phyloP scores from a whole-genome alignment of 1,140 invertebrate species.

The Hyposmocoma kahamanoa region DNA sequence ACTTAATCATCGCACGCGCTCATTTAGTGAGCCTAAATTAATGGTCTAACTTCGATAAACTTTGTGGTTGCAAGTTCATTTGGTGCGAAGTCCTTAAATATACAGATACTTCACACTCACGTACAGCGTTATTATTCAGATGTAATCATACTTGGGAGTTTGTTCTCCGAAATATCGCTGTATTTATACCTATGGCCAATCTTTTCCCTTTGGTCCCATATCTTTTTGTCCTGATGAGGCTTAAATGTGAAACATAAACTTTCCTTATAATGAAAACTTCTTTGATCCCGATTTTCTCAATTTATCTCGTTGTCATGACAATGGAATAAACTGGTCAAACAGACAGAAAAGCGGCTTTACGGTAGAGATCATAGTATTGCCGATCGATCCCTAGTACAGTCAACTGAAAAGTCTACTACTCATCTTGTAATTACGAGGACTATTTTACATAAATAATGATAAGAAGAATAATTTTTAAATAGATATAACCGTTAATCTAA shows the following conservation, averaged over 20 bases:
- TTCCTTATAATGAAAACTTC: constrained; percentile 12
- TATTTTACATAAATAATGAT: background rate
- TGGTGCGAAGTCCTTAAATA: background rate
- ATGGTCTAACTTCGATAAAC: constrained; percentile 10
- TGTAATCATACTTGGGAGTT: constrained; percentile 1
- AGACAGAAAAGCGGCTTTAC: background rate
- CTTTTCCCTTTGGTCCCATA: background rate
- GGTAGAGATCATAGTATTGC: background rate
- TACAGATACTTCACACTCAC: background rate
- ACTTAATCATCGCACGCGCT: constrained; percentile 10
- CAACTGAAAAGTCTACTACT: too few relatives aligned
- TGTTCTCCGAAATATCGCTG: too few relatives aligned
- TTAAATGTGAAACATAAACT: constrained; percentile 11
- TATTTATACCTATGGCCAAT: background rate
- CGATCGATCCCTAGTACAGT: too few relatives aligned
- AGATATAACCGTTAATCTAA: too few relatives aligned
- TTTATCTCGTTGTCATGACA: constrained; percentile 12
- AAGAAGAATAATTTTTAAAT: too few relatives aligned
- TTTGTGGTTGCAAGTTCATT: constrained; percentile 1
- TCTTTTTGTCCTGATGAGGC: constrained; percentile 4
- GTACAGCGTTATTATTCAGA: constrained; percentile 3
- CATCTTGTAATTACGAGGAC: background rate
- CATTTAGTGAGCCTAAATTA: constrained; percentile 10
- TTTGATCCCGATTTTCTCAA: constrained; percentile 14
- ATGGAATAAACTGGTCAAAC: background rate